A percentile compares a stretch with the other conserved stretches of the same genome.
Evolutionary conservation across 2,888 invertebrate species (phyloP).

Genomic region (Trachelus stipa): DNA sequence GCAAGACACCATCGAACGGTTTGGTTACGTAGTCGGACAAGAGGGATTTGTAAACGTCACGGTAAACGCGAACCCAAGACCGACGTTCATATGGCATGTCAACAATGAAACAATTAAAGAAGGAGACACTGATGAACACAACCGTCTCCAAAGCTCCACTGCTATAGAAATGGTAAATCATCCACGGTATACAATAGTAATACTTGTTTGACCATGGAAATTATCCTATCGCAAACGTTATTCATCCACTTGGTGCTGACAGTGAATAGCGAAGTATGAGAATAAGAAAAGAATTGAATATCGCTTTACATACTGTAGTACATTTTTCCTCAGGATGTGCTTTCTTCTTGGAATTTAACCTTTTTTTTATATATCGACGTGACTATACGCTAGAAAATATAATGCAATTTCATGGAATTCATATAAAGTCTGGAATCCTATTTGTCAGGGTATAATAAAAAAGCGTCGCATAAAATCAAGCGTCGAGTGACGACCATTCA

Average conservation of each 20-base stretch:
- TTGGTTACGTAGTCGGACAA: conserved; percentile 79
- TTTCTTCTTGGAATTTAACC: neutral
- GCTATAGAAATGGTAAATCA: conserved; percentile 67
- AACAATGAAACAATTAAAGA: conserved; percentile 71
- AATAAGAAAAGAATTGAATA: neutral
- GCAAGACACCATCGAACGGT: conserved; percentile 72
- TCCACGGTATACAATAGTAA: neutral
- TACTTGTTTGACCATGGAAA: neutral
- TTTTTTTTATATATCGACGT: neutral
- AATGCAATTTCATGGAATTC: neutral
- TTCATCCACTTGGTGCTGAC: neutral
- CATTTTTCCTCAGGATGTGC: neutral
- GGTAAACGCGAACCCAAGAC: conserved; percentile 78
- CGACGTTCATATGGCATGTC: conserved; percentile 77
- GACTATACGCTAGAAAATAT: neutral
- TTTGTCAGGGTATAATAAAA: neutral
- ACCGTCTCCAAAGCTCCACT: conserved; percentile 68
- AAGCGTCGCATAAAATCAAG: neutral
- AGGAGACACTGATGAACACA: conserved; percentile 68
- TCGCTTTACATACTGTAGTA: neutral
- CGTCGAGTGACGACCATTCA: neutral
- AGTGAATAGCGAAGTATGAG: neutral
- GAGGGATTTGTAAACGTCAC: conserved; percentile 81
- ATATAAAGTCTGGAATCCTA: neutral
- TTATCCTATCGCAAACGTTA: neutral